A percentile compares a stretch with the other conserved stretches of the same genome.
phyloP scores from a whole-genome alignment of 2,797 vertebrate species.

The Pseudotriccus pelzelni region DNA sequence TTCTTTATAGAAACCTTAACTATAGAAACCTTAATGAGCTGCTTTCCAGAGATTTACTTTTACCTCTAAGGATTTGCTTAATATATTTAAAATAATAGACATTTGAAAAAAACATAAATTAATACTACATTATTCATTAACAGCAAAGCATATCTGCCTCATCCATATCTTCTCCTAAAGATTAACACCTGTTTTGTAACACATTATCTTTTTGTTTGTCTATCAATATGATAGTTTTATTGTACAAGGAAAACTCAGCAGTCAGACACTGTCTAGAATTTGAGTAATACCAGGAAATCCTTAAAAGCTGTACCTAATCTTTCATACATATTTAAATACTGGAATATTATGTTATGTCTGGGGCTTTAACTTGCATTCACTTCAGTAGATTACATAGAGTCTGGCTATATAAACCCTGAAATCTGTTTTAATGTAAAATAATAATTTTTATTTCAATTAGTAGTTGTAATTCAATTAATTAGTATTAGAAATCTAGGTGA shows the following conservation, averaged over 20 bases:
- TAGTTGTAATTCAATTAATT: not conserved
- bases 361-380: not conserved
- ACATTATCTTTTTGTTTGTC: not conserved
- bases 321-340: slow-evolving; percentile 67
- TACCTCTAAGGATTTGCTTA: not conserved
- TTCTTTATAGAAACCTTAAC: not conserved
- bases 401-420: not conserved
- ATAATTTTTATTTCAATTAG: not conserved
- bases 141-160: not conserved
- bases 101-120: not conserved
- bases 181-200: not conserved
- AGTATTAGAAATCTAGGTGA: not conserved
- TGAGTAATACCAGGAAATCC: slow-evolving; percentile 58
- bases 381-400: not conserved
- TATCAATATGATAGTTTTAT: not conserved
- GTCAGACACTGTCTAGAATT: slow-evolving; percentile 42
- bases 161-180: not conserved
- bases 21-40: not conserved
- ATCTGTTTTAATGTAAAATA: not conserved
- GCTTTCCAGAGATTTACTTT: not conserved
- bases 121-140: not conserved
- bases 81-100: not conserved
- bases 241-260: not conserved
- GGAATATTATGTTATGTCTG: not conserved
- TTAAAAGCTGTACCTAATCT: slow-evolving; percentile 46